Conservation (phyloP, 2,888 invertebrate species). For the Tenthredo amoena region DNA sequence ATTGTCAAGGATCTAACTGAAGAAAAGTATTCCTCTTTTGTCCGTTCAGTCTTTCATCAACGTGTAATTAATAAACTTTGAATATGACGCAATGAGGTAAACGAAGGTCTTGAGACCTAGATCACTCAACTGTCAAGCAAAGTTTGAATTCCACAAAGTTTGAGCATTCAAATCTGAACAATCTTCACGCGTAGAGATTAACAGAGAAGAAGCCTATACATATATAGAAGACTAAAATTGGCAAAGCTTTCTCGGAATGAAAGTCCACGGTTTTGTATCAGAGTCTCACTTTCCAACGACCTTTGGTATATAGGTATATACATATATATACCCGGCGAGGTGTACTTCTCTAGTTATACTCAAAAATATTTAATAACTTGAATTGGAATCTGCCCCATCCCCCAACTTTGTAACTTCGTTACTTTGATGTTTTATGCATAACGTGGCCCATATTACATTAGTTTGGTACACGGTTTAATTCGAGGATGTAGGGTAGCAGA, state of each 20-base stretch:
- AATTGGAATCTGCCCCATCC: slow-evolving; percentile 23
- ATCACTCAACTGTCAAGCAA: slow-evolving; percentile 20
- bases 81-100: slow-evolving; percentile 11
- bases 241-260: slow-evolving; percentile 9
- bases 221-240: background rate
- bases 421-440: slow-evolving; percentile 48
- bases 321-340: background rate
- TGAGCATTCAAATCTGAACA: slow-evolving; percentile 30
- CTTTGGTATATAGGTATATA: too few relatives aligned
- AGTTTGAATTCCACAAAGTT: slow-evolving; percentile 37
- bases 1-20: background rate
- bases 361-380: slow-evolving; percentile 38
- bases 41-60: background rate
- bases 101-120: slow-evolving; percentile 27
- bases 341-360: slow-evolving; percentile 24
- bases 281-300: slow-evolving; percentile 14
- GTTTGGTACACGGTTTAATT: slow-evolving; percentile 32
- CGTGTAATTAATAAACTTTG: slow-evolving; percentile 42
- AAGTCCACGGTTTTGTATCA: background rate
- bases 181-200: slow-evolving; percentile 6
- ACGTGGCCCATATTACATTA: slow-evolving; percentile 35
- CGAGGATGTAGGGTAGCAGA: background rate
- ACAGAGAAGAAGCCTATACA: background rate
- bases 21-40: background rate
- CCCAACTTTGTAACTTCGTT: slow-evolving; percentile 29